A percentile compares a stretch with the other conserved stretches of the same genome.
Evolutionary conservation across 2,113 vertebrate genomes (phyloP).

Genomic region (Accipiter virgatus): DNA sequence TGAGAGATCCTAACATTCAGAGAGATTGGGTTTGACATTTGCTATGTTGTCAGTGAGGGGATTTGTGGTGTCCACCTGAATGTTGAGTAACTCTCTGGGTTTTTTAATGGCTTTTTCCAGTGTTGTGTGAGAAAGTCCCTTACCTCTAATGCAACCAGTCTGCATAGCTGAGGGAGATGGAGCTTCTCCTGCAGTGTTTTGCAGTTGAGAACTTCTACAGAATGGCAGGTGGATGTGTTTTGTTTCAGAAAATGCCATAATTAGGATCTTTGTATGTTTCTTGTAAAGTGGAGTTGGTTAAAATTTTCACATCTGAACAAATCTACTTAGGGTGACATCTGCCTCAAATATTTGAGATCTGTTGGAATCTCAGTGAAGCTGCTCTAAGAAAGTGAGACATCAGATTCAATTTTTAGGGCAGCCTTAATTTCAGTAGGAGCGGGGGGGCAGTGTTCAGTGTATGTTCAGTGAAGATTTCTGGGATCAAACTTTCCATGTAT

Average conservation of each 20-base stretch:
- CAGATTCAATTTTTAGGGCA: not conserved
- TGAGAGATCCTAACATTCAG: not conserved
- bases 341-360: not conserved
- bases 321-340: not conserved
- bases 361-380: not conserved
- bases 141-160: not conserved
- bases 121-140: not conserved
- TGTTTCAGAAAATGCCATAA: not conserved
- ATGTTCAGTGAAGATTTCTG: not conserved
- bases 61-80: not conserved
- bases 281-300: not conserved
- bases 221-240: not conserved
- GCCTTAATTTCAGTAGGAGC: not conserved
- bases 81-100: not conserved
- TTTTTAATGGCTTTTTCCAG: not conserved
- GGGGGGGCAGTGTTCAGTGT: not conserved
- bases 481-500: not conserved
- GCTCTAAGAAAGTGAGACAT: not conserved
- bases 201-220: not conserved
- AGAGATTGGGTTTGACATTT: not conserved
- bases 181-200: not conserved
- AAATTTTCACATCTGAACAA: not conserved
- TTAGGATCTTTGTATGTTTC: not conserved
- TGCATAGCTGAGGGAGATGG: not conserved
- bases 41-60: not conserved